Evolutionary conservation across 2,888 invertebrate species (phyloP).

Genomic region (Baccha elongata): DNA sequence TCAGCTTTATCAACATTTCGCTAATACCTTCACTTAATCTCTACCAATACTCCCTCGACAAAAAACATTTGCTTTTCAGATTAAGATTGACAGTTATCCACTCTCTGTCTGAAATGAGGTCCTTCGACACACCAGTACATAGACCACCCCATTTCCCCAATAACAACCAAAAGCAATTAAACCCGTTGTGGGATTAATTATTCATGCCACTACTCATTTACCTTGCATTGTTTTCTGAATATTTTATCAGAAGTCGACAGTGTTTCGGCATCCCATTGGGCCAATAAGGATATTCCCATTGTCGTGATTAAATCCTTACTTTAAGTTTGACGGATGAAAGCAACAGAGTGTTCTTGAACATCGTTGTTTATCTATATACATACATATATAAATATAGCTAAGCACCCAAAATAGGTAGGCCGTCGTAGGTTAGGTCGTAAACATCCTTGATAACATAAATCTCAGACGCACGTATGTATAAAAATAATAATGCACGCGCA

Average conservation of each 20-base stretch:
- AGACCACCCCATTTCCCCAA: background rate
- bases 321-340: conserved; percentile 30
- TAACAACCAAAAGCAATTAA: conserved; percentile 55
- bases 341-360: conserved; percentile 31
- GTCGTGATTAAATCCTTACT: conserved; percentile 53
- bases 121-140: background rate
- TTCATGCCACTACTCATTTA: conserved; percentile 56
- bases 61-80: background rate
- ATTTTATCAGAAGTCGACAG: conserved; percentile 38
- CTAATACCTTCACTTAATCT: background rate
- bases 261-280: conserved; percentile 34
- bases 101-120: background rate
- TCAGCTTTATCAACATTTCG: background rate
- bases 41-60: background rate
- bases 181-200: conserved; percentile 53
- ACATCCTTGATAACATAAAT: conserved; percentile 2
- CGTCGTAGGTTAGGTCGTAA: conserved; percentile 19
- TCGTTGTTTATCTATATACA: too few species aligned
- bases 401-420: background rate
- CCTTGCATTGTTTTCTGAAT: conserved; percentile 64
- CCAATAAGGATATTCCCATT: conserved; percentile 50
- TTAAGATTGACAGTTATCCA: background rate
- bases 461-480: conserved; percentile 4
- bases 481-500: conserved; percentile 25
- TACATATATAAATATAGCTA: background rate